Percentiles rank a stretch among this genome's conserved stretches.
Evolutionary conservation across 2,888 invertebrate species (phyloP).

Genomic region (Spialia ferax): DNA sequence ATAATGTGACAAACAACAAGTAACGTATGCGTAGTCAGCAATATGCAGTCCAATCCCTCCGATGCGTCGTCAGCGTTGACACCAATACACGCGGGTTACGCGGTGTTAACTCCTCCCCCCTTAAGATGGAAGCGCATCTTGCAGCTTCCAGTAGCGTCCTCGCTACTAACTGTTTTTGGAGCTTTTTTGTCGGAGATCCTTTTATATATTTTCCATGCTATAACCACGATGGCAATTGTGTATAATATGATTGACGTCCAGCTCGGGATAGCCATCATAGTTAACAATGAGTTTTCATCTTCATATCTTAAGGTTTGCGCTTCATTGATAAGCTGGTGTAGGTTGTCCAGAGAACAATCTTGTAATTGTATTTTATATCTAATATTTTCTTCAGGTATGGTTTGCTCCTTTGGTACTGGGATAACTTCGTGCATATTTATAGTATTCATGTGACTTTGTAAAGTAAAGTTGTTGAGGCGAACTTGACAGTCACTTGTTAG

Average conservation of each 20-base stretch:
- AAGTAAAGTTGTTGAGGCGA: not conserved
- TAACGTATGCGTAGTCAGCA: too few relatives aligned
- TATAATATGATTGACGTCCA: conserved; percentile 1
- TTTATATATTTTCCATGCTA: conserved; percentile 17
- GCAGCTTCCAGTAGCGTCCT: conserved; percentile 36
- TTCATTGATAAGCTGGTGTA: conserved; percentile 23
- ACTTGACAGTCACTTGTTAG: conserved; percentile 15
- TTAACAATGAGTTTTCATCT: not conserved
- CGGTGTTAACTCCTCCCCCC: conserved; percentile 29
- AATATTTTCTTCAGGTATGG: conserved; percentile 31
- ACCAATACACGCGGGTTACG: not conserved
- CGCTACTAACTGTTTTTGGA: conserved; percentile 23
- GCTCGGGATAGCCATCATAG: not conserved
- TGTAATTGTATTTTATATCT: conserved; percentile 21
- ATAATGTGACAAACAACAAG: too few relatives aligned
- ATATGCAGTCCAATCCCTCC: too few relatives aligned
- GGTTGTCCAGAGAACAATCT: conserved; percentile 24
- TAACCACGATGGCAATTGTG: not conserved
- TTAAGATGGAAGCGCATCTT: conserved; percentile 23
- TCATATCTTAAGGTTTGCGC: conserved; percentile 11
- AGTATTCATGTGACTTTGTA: not conserved
- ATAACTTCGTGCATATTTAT: not conserved
- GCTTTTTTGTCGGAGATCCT: conserved; percentile 6
- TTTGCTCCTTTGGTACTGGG: not conserved
- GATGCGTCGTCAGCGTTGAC: too few relatives aligned